Evolutionary conservation across 1,140 invertebrate genomes (phyloP).

Genomic region (Sminthurinus signatus): DNA sequence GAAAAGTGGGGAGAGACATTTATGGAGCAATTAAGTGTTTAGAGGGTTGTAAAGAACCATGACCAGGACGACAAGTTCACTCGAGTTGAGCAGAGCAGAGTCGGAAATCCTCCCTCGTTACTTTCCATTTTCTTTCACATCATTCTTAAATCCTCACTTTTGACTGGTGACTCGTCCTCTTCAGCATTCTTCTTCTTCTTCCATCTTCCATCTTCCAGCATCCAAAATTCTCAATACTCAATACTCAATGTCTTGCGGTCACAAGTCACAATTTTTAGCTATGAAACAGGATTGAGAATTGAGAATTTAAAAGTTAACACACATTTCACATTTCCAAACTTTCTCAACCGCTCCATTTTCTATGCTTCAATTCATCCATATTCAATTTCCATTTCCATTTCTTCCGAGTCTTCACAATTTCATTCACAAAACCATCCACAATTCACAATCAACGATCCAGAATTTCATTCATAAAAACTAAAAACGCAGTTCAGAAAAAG

Average conservation of each 20-base stretch:
- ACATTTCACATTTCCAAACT: too few species aligned
- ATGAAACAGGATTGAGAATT: too few species aligned
- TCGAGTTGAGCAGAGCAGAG: background rate
- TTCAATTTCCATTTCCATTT: too few species aligned
- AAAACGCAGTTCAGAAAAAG: too few species aligned
- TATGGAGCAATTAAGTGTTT: slow-evolving; percentile 19
- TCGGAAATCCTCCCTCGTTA: slow-evolving; percentile 24
- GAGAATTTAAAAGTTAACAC: too few species aligned
- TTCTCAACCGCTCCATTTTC: too few species aligned
- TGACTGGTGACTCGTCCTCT: background rate
- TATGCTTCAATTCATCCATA: too few species aligned
- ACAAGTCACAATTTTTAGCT: too few species aligned
- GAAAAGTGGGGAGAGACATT: slow-evolving; percentile 7
- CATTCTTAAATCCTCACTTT: slow-evolving; percentile 17
- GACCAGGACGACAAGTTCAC: background rate
- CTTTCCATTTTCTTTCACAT: slow-evolving; percentile 27
- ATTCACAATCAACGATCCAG: too few species aligned
- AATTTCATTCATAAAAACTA: too few species aligned
- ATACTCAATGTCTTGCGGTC: background rate
- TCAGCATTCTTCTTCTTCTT: background rate
- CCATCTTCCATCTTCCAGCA: background rate
- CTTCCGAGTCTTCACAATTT: too few species aligned
- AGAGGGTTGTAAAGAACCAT: slow-evolving; percentile 1
- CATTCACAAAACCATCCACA: too few species aligned
- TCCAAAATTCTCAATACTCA: background rate